Evolutionary conservation across 2,797 vertebrate species (phyloP), one percentile per base, ranked within the genome.

Genomic region (Hipposideros larvatus): DNA sequence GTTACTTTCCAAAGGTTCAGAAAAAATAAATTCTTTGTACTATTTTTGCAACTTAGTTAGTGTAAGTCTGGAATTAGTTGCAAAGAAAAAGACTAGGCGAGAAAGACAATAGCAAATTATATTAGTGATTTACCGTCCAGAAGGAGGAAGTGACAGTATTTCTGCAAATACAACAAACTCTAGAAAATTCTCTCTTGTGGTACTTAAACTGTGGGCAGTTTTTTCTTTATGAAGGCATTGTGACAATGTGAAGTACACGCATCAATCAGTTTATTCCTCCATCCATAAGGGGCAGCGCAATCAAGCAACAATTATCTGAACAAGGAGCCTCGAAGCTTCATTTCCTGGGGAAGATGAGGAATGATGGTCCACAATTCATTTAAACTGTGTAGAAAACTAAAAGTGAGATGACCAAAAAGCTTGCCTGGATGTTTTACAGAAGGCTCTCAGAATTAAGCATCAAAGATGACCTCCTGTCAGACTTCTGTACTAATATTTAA

Each of bases 41-140:
- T 93, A 43, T 51, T 86, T 75, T 65, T 71, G 48, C 43, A 86
- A 57, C 28, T 71, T 16, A 24, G 43, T 43, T 37, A 37, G n/a
- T 31, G 3, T 59, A 70, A 92, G 34, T 70, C 84, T 92, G 77
- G 94, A 94, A 92, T 93, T 26, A 85, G 82, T 16, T 94, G 51
- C 57, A 80, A 90, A 90, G 66, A 53, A 92, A 71, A 73, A n/a
- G 65, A 51, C 73, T 55, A 48, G 77, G 68, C 55, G 7, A 85
- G 13, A 43, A 96, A 94, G 78, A 93, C 71, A 37, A 55, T 0
- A 75, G 78, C 73, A 31, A 87, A 83, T 55, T 7, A 71, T 13
- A 4, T 21, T 16, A 77, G 41, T 66, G 37, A 95, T 83, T 90
- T 77, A 73, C 18, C 14, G 51, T 11, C 34, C 41, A n/a, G 57